These are phyloP conservation scores for Phallusia fumigata DNA, from an alignment of 23 tunicate genomes.

Conservation along the genomic window DNA sequence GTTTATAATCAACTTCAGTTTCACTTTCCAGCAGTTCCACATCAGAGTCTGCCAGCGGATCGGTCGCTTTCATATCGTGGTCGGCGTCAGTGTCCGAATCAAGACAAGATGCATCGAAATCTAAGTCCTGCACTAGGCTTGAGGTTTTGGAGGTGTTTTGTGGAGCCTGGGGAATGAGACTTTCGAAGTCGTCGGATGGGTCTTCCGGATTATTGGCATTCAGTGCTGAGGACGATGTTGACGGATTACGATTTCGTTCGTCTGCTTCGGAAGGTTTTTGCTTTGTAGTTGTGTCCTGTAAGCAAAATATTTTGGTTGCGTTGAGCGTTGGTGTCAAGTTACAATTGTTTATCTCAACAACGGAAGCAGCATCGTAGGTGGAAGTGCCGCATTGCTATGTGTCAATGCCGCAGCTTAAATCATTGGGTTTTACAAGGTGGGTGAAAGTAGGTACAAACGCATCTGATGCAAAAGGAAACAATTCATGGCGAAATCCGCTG, in stretches of 20 bases:
- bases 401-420: no score
- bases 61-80: neutral
- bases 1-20: neutral
- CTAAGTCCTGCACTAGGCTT: neutral
- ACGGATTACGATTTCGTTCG: neutral
- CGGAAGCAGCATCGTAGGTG: no score
- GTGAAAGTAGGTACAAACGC: no score
- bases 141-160: neutral
- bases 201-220: neutral
- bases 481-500: no score
- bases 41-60: neutral
- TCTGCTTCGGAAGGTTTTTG: no score
- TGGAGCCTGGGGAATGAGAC: neutral
- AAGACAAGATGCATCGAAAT: neutral
- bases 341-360: no score
- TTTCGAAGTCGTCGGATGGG: neutral
- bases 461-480: no score
- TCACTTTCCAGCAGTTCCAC: neutral
- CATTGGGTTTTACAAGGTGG: no score
- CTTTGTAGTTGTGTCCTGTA: no score
- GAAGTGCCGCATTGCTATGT: no score
- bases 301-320: no score
- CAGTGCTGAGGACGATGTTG: neutral
- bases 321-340: no score
- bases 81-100: neutral